Conservation (phyloP, 2,797 vertebrate genomes). For the Threskiornis aethiopicus region DNA sequence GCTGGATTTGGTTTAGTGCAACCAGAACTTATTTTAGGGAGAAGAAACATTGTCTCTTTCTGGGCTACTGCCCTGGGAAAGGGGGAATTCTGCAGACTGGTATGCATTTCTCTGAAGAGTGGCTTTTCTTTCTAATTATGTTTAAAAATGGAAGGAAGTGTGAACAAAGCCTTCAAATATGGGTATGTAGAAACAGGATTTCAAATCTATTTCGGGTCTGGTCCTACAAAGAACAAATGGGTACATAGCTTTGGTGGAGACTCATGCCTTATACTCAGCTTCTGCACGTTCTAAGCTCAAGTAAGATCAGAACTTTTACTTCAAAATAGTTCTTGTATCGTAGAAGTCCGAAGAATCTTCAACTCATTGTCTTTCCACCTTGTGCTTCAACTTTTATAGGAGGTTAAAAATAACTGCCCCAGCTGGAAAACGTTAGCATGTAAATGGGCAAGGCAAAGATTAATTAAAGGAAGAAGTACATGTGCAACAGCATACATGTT, state of each 20-base stretch:
- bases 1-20: background rate
- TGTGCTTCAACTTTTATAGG: background rate
- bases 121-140: background rate
- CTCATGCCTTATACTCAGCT: background rate
- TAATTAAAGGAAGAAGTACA: background rate
- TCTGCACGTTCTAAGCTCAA: background rate
- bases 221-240: background rate
- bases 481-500: background rate
- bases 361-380: background rate
- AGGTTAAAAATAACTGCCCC: background rate
- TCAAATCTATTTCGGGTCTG: background rate
- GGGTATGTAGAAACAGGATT: background rate
- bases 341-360: background rate
- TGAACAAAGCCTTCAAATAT: constrained; percentile 24
- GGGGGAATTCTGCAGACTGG: background rate
- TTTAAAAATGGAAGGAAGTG: constrained; percentile 47
- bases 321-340: background rate
- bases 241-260: background rate
- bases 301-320: background rate
- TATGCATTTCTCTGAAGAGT: constrained; percentile 30
- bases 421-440: background rate
- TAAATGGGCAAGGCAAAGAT: background rate
- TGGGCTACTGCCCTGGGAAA: constrained; percentile 27
- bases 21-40: background rate
- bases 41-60: constrained; percentile 43